A percentile compares a stretch with the other conserved stretches of the same genome.
Evolutionary conservation across 2,113 vertebrate genomes (phyloP).

Genomic region (Sciurus niger): DNA sequence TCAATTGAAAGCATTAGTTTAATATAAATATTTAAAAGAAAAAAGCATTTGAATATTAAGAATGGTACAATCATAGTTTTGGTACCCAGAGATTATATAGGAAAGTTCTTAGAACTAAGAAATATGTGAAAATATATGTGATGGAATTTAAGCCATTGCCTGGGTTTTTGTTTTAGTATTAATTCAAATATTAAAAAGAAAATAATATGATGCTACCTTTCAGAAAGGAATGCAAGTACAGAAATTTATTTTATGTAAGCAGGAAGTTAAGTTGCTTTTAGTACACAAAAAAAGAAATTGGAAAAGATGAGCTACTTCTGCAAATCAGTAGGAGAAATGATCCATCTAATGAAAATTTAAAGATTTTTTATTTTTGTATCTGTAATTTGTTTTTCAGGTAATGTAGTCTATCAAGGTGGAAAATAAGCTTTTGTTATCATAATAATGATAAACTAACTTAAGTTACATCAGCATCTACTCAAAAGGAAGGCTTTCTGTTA

Average conservation of each 20-base stretch:
- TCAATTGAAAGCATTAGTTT: background rate
- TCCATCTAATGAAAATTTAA: conserved; percentile 60
- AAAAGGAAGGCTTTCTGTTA: conserved; percentile 51
- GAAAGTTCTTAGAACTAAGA: conserved; percentile 62
- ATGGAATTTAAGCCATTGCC: conserved; percentile 18
- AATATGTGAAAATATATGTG: conserved; percentile 66
- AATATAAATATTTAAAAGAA: conserved; percentile 29
- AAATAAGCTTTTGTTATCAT: background rate
- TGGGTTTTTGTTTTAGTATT: conserved; percentile 39
- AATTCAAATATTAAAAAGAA: conserved; percentile 73
- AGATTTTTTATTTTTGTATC: conserved; percentile 17
- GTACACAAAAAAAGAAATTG: conserved; percentile 70
- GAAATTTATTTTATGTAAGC: conserved; percentile 76
- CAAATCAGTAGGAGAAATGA: conserved; percentile 75
- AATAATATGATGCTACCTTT: conserved; percentile 60
- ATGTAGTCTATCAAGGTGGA: conserved; percentile 58
- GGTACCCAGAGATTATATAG: background rate
- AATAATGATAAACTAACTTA: conserved; percentile 54
- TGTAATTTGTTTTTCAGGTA: conserved; percentile 49
- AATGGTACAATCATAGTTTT: background rate
- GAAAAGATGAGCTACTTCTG: conserved; percentile 68
- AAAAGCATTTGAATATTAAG: conserved; percentile 34
- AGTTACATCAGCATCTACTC: background rate
- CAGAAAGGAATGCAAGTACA: conserved; percentile 60
- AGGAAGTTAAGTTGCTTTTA: conserved; percentile 61